A percentile compares a stretch with the other conserved stretches of the same genome.
phyloP scores from a whole-genome alignment of 2,888 invertebrate species.

The Psococerastis gibbosa region DNA sequence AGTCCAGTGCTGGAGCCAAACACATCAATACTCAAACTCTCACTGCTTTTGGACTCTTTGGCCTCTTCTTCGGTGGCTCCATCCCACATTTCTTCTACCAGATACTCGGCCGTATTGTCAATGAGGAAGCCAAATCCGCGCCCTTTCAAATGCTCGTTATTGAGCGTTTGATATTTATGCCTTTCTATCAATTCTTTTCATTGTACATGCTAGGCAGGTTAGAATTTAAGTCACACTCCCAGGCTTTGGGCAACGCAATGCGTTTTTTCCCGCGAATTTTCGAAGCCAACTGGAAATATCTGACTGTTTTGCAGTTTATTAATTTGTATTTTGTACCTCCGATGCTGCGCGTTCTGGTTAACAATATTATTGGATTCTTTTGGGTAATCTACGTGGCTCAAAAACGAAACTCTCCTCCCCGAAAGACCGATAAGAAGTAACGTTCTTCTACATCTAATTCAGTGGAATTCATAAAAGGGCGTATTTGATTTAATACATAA shows the following conservation, averaged over 20 bases:
- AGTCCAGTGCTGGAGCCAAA: slow-evolving; percentile 45
- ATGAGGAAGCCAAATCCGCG: slow-evolving; percentile 30
- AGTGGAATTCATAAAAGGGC: too few species aligned
- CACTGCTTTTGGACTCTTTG: slow-evolving; percentile 54
- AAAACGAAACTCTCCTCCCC: slow-evolving; percentile 27
- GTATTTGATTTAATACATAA: too few species aligned
- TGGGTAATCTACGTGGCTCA: slow-evolving; percentile 60
- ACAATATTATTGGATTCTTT: slow-evolving; percentile 56
- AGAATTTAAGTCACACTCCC: slow-evolving; percentile 51
- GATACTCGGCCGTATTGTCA: slow-evolving; percentile 38
- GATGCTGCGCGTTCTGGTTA: slow-evolving; percentile 52
- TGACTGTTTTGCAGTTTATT: slow-evolving; percentile 52
- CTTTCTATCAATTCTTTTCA: slow-evolving; percentile 50
- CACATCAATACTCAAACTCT: slow-evolving; percentile 43
- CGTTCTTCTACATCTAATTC: too few species aligned
- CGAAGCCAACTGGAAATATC: slow-evolving; percentile 55
- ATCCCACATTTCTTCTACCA: slow-evolving; percentile 61
- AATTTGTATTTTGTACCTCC: slow-evolving; percentile 60
- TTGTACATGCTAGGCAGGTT: slow-evolving; percentile 53
- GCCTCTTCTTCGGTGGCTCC: slow-evolving; percentile 59
- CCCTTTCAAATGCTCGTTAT: slow-evolving; percentile 42
- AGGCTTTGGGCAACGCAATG: slow-evolving; percentile 40
- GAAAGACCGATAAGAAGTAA: too few species aligned
- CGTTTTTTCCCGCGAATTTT: slow-evolving; percentile 45
- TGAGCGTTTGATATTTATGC: slow-evolving; percentile 52